A percentile compares a stretch with the other conserved stretches of the same genome.
These are phyloP conservation scores for Coracopsis vasa DNA, from an alignment of 2,113 vertebrate genomes.

Conservation along the genomic window DNA sequence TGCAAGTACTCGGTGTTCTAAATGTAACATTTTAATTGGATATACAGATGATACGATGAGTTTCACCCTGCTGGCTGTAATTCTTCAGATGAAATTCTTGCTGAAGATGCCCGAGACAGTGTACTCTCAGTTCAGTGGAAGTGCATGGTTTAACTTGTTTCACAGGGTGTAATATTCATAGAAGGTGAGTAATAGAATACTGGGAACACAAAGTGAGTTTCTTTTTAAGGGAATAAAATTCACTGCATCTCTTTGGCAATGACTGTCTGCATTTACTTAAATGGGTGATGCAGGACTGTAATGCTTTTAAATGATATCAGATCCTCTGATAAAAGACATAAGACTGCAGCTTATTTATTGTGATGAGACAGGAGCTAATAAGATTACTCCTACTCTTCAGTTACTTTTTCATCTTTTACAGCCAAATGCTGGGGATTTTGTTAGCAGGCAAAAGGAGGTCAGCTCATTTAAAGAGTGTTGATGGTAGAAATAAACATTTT, in stretches of 20 bases:
- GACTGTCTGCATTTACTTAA: slow-evolving; percentile 61
- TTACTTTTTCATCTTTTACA: slow-evolving; percentile 69
- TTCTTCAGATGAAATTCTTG: slow-evolving; percentile 2
- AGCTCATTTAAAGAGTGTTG: slow-evolving; percentile 40
- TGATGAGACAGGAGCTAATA: slow-evolving; percentile 69
- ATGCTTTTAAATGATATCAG: slow-evolving; percentile 66
- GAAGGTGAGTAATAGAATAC: slow-evolving; percentile 61
- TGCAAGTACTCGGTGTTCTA: slow-evolving; percentile 1
- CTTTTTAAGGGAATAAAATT: slow-evolving; percentile 63
- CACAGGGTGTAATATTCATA: slow-evolving; percentile 21
- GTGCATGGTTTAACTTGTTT: slow-evolving; percentile 26
- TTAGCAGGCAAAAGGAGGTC: slow-evolving; percentile 55
- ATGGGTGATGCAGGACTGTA: slow-evolving; percentile 56
- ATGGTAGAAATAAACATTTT: slow-evolving; percentile 54
- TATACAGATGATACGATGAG: slow-evolving; percentile 4
- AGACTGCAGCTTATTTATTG: slow-evolving; percentile 69
- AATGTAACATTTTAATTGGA: slow-evolving; percentile 18
- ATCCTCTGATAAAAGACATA: slow-evolving; percentile 64
- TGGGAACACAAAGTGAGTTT: slow-evolving; percentile 43
- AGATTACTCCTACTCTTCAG: slow-evolving; percentile 64
- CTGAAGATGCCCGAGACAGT: background rate
- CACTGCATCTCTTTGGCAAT: slow-evolving; percentile 58
- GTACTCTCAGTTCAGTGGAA: background rate
- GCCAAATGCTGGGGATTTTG: slow-evolving; percentile 38
- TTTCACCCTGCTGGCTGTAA: slow-evolving; percentile 34